Evolutionary conservation across 2,113 vertebrate genomes (phyloP).

Genomic region (Cyanoderma ruficeps): DNA sequence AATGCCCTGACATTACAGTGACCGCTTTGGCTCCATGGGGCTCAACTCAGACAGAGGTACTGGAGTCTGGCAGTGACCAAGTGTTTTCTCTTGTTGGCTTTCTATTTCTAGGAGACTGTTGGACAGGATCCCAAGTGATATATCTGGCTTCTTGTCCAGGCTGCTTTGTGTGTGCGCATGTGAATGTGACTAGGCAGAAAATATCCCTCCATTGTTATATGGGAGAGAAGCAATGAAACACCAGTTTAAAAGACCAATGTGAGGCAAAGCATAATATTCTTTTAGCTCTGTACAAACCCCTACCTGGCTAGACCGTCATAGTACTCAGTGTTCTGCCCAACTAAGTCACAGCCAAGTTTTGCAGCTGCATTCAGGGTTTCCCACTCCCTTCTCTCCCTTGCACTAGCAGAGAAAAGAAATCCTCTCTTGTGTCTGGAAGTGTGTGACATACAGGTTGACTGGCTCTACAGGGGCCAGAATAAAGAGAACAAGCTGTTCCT

Average conservation of each 20-base stretch:
- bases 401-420: background rate
- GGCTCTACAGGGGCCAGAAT: background rate
- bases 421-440: background rate
- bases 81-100: slow-evolving; percentile 36
- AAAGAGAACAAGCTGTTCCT: background rate
- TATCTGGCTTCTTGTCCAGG: slow-evolving; percentile 42
- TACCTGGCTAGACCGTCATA: background rate
- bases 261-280: background rate
- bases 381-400: background rate
- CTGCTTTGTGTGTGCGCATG: background rate
- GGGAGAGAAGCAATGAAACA: slow-evolving; percentile 1
- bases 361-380: background rate
- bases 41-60: background rate
- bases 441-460: background rate
- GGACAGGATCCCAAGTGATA: slow-evolving; percentile 34
- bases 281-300: background rate
- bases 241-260: background rate
- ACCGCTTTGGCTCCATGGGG: background rate
- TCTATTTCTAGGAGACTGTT: slow-evolving; percentile 58
- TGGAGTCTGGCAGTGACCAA: slow-evolving; percentile 32
- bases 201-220: slow-evolving; percentile 11
- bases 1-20: slow-evolving; percentile 2
- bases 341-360: slow-evolving; percentile 1
- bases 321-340: background rate
- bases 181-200: slow-evolving; percentile 45